phyloP scores from a whole-genome alignment of 1,140 invertebrate species.

The Aphelinus certus region DNA sequence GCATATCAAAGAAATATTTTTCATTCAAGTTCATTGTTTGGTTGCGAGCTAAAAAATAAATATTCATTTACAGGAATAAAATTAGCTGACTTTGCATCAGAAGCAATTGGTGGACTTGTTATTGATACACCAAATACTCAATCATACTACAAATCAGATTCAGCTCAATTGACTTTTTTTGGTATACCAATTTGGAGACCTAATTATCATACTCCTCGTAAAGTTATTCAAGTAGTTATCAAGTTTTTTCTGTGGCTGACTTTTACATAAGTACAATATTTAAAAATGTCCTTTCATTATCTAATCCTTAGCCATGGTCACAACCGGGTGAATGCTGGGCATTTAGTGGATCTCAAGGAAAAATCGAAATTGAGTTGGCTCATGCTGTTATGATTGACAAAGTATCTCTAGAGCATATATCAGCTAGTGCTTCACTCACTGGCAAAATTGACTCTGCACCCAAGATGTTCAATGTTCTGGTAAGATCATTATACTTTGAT shows the following conservation, averaged over 20 bases:
- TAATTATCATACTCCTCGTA: conserved; percentile 50
- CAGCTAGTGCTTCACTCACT: conserved; percentile 74
- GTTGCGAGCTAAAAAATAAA: background rate
- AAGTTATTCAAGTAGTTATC: conserved; percentile 51
- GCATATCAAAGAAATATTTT: background rate
- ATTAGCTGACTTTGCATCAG: conserved; percentile 56
- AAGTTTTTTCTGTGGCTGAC: background rate
- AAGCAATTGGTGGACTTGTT: conserved; percentile 51
- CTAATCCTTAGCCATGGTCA: conserved; percentile 10
- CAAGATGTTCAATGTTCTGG: conserved; percentile 83
- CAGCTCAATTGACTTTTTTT: conserved; percentile 45
- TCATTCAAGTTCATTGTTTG: background rate
- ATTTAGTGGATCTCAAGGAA: conserved; percentile 86
- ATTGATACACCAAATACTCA: conserved; percentile 53
- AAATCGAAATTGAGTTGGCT: conserved; percentile 56
- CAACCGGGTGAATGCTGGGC: conserved; percentile 95
- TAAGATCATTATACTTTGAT: conserved; percentile 57
- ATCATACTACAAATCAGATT: conserved; percentile 41
- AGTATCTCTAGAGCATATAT: conserved; percentile 91
- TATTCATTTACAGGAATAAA: conserved; percentile 36
- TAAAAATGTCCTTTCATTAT: conserved; percentile 2
- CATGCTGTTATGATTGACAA: conserved; percentile 65
- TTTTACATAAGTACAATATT: background rate
- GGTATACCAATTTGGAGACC: conserved; percentile 53
- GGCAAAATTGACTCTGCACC: conserved; percentile 92